Percentiles rank a stretch among this genome's conserved stretches.
phyloP scores from a whole-genome alignment of 2,888 invertebrate genomes.

The Cryptocephalus moraei region DNA sequence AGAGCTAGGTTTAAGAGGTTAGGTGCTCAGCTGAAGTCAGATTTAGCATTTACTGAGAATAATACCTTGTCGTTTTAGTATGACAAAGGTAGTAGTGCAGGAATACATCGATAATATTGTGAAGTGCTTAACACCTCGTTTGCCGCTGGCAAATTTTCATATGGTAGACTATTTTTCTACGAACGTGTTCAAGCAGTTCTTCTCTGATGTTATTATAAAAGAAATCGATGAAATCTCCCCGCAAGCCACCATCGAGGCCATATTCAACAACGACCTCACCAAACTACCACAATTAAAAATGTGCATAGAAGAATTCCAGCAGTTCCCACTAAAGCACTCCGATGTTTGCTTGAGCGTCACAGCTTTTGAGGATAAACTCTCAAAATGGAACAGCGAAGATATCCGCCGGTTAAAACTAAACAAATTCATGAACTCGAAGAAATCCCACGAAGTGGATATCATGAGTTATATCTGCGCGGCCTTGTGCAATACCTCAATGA shows the following conservation, averaged over 20 bases:
- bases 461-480: slow-evolving; percentile 52
- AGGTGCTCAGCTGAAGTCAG: slow-evolving; percentile 56
- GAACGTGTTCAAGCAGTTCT: slow-evolving; percentile 44
- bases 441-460: slow-evolving; percentile 67
- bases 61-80: slow-evolving; percentile 49
- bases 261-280: slow-evolving; percentile 37
- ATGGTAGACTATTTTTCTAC: slow-evolving; percentile 65
- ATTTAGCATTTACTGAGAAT: slow-evolving; percentile 43
- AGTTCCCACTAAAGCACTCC: slow-evolving; percentile 26
- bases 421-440: slow-evolving; percentile 72
- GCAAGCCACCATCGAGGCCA: slow-evolving; percentile 15
- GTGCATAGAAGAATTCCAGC: slow-evolving; percentile 24
- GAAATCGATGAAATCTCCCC: slow-evolving; percentile 33
- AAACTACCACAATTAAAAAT: slow-evolving; percentile 20
- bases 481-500: slow-evolving; percentile 34
- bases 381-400: slow-evolving; percentile 30
- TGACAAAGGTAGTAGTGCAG: slow-evolving; percentile 20
- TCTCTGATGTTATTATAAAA: slow-evolving; percentile 37
- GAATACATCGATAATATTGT: slow-evolving; percentile 43
- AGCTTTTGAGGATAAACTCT: slow-evolving; percentile 36
- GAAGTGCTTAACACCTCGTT: slow-evolving; percentile 47
- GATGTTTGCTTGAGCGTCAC: slow-evolving; percentile 39
- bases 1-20: slow-evolving; percentile 59
- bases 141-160: slow-evolving; percentile 63
- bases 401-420: slow-evolving; percentile 37